phyloP scores from a whole-genome alignment of 2,113 vertebrate genomes.

The Lepisosteus osseus region DNA sequence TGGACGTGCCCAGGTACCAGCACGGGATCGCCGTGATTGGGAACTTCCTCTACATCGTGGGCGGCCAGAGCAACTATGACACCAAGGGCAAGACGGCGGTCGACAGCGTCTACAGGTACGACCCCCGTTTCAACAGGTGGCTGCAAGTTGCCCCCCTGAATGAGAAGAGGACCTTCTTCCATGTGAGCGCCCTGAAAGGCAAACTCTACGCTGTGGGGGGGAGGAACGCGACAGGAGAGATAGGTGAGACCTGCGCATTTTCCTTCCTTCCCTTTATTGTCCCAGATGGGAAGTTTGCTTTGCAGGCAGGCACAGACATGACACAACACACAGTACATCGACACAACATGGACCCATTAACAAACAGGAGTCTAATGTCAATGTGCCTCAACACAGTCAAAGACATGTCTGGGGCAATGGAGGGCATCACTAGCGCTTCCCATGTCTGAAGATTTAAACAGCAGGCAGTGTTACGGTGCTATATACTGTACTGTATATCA shows the following conservation, averaged over 20 bases:
- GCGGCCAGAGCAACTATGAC: constrained; percentile 76
- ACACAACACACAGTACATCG: too few species aligned
- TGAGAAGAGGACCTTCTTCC: constrained; percentile 77
- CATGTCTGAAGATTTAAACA: too few species aligned
- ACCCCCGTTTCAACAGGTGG: constrained; percentile 73
- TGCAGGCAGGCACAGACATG: too few species aligned
- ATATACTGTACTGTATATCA: too few species aligned
- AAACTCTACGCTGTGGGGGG: constrained; percentile 71
- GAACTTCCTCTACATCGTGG: constrained; percentile 74
- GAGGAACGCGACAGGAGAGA: constrained; percentile 67
- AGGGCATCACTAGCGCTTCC: too few species aligned
- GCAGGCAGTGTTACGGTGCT: too few species aligned
- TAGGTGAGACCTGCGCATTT: constrained; percentile 47
- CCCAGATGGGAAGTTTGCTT: too few species aligned
- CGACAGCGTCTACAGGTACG: constrained; percentile 71
- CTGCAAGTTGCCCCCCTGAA: constrained; percentile 70
- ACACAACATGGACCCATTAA: too few species aligned
- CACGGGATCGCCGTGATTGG: constrained; percentile 72
- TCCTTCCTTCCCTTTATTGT: too few species aligned
- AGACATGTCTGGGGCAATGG: too few species aligned
- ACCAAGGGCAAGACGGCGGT: constrained; percentile 78
- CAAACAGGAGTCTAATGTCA: too few species aligned
- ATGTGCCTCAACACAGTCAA: too few species aligned
- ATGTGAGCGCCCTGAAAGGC: constrained; percentile 68
- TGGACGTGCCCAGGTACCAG: constrained; percentile 74